A percentile compares a stretch with the other conserved stretches of the same genome.
Conservation (phyloP, 1,140 invertebrate genomes). For the Odontomachus brunneus region DNA sequence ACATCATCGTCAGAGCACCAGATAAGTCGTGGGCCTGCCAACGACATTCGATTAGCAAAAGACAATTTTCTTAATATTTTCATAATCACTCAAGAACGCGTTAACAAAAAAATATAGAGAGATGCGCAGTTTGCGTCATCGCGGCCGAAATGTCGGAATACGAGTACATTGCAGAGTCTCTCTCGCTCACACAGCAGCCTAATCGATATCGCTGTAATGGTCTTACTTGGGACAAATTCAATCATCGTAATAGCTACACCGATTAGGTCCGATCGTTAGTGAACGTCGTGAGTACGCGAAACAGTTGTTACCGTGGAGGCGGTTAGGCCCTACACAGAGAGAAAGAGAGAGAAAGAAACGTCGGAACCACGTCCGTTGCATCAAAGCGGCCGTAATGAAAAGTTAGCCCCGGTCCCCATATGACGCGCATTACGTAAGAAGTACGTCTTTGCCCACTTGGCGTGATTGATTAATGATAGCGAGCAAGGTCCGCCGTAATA, state of each 20-base stretch:
- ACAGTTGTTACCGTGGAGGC: neutral
- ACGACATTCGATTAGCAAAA: no score
- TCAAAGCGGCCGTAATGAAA: constrained; percentile 7
- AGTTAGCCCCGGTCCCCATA: constrained; percentile 19
- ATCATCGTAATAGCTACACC: neutral
- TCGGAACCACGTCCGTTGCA: neutral
- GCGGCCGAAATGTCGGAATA: no score
- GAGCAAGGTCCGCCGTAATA: constrained; percentile 42
- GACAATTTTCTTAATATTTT: no score
- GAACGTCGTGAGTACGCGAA: neutral
- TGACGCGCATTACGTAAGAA: constrained; percentile 29
- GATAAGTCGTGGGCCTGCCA: no score
- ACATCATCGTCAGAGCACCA: no score
- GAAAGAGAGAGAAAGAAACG: no score
- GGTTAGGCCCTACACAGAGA: neutral
- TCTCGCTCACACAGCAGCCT: no score
- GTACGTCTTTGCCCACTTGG: constrained; percentile 32
- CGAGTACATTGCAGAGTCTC: no score
- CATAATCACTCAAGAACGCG: no score
- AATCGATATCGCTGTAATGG: neutral
- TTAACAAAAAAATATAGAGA: no score
- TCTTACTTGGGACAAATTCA: neutral
- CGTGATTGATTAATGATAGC: constrained; percentile 68
- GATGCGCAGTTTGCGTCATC: no score
- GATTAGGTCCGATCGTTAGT: neutral